A percentile compares a stretch with the other conserved stretches of the same genome.
These are phyloP conservation scores for Aptenodytes patagonicus DNA, from an alignment of 2,113 vertebrate species.

Conservation along the genomic window DNA sequence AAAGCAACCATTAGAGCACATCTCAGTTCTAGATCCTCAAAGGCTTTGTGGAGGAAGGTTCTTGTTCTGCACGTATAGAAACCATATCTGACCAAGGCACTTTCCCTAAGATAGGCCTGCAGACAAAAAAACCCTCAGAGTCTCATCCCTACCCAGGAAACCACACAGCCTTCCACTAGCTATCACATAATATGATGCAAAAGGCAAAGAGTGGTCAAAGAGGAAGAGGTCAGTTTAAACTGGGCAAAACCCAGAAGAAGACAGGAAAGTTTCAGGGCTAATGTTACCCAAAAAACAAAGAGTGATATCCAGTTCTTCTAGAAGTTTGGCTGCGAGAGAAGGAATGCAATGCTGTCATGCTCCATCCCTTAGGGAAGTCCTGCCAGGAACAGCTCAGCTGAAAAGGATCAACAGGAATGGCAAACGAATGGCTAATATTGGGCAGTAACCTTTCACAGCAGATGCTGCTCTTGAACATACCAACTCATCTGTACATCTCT, in stretches of 20 bases:
- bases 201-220: not conserved
- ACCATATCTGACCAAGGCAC: not conserved
- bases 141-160: not conserved
- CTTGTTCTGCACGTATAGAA: not conserved
- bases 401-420: not conserved
- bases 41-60: not conserved
- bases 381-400: not conserved
- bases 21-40: not conserved
- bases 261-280: not conserved
- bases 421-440: not conserved
- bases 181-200: not conserved
- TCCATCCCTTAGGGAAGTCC: not conserved
- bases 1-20: not conserved
- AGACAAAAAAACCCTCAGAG: not conserved
- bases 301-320: not conserved
- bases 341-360: not conserved
- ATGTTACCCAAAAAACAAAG: not conserved
- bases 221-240: not conserved
- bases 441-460: not conserved
- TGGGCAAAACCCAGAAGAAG: not conserved
- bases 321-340: not conserved
- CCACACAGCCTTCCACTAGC: not conserved
- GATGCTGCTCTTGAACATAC: not conserved
- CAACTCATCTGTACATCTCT: not conserved
- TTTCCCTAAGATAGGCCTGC: not conserved